Evolutionary conservation across 2,797 vertebrate species (phyloP).

Genomic region (Zenarchopterus dispar): DNA sequence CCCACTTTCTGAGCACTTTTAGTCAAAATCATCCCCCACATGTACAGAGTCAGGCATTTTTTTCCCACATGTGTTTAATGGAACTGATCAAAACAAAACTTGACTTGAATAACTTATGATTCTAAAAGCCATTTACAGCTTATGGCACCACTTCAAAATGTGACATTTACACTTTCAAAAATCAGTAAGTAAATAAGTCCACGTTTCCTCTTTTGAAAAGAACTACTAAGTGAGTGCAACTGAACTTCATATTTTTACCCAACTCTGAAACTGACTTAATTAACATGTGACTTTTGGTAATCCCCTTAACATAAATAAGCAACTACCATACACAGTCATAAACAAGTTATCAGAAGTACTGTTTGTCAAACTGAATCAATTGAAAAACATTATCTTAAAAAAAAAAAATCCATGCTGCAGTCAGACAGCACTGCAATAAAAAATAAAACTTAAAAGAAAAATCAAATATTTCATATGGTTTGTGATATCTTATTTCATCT

Average conservation of each 20-base stretch:
- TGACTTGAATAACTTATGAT: constrained; percentile 31
- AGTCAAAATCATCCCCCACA: constrained; percentile 2
- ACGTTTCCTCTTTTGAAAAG: too few species aligned
- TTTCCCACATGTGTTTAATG: constrained; percentile 23
- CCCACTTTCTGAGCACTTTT: neutral
- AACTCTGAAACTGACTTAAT: constrained; percentile 27
- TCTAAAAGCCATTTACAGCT: constrained; percentile 41
- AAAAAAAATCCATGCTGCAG: constrained; percentile 13
- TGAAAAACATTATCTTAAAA: constrained; percentile 1
- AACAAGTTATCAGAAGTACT: constrained; percentile 4
- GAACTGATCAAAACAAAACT: constrained; percentile 28
- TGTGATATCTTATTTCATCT: neutral
- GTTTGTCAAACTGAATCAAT: constrained; percentile 5
- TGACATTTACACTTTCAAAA: constrained; percentile 3
- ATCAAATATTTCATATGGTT: constrained; percentile 8
- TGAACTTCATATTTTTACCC: constrained; percentile 24
- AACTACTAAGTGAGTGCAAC: neutral
- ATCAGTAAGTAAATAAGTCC: too few species aligned
- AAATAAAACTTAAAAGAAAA: neutral
- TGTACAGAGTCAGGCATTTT: constrained; percentile 2
- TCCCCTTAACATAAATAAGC: constrained; percentile 28
- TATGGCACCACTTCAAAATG: constrained; percentile 45
- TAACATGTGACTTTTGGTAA: constrained; percentile 10
- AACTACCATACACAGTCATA: constrained; percentile 13
- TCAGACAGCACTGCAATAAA: constrained; percentile 23